phyloP scores from a whole-genome alignment of 2,888 invertebrate species.

The Sminthurides aquaticus region DNA sequence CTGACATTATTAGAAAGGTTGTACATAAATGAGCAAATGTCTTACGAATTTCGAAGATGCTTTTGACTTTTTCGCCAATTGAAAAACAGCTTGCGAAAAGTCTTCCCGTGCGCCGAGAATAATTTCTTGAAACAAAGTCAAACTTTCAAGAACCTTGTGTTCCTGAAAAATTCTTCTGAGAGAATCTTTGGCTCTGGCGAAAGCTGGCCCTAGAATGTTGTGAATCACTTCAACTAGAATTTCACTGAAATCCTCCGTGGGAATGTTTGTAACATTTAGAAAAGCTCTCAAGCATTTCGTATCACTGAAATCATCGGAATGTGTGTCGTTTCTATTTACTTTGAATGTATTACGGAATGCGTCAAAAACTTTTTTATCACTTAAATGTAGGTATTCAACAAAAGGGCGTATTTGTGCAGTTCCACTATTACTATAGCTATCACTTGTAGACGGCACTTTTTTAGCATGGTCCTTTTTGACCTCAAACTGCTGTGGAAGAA shows the following conservation, averaged over 20 bases:
- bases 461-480: not conserved
- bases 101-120: constrained; percentile 34
- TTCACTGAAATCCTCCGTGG: constrained; percentile 13
- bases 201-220: constrained; percentile 21
- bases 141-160: constrained; percentile 27
- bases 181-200: constrained; percentile 19
- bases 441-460: too few species aligned
- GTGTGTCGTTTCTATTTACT: not conserved
- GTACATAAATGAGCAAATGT: too few species aligned
- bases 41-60: constrained; percentile 25
- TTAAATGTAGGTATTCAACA: not conserved
- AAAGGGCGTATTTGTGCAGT: not conserved
- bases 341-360: not conserved
- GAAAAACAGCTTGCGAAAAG: constrained; percentile 28
- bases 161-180: constrained; percentile 29
- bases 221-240: constrained; percentile 12
- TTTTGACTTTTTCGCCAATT: constrained; percentile 14
- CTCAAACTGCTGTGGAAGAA: constrained; percentile 12
- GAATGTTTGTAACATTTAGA: constrained; percentile 16
- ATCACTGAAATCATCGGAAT: not conserved
- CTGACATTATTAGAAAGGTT: not conserved
- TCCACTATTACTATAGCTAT: not conserved
- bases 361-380: not conserved
- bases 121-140: constrained; percentile 33
- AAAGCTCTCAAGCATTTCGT: constrained; percentile 15